These are phyloP conservation scores for Tenualosa thibaudeaui DNA, from an alignment of 2,797 vertebrate species.

Conservation along the genomic window DNA sequence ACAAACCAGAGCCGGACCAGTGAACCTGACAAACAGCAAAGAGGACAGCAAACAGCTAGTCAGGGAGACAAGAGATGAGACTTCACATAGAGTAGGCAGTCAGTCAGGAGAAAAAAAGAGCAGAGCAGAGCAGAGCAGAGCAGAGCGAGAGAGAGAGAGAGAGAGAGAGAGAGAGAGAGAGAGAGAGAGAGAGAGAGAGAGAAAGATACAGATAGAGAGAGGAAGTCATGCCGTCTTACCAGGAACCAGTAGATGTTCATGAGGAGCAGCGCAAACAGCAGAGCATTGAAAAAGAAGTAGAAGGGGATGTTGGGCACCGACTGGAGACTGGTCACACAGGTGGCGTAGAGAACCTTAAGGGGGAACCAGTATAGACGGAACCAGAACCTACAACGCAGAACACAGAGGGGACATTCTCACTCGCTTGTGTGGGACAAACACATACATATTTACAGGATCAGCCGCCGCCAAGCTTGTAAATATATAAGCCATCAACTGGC, in stretches of 20 bases:
- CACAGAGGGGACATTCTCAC: not conserved
- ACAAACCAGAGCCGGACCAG: not conserved
- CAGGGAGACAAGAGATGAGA: not conserved
- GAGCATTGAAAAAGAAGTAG: slow-evolving; percentile 97
- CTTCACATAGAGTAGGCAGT: not conserved
- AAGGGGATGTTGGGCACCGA: slow-evolving; percentile 87
- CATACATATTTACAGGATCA: not conserved
- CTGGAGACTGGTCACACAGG: slow-evolving; percentile 87
- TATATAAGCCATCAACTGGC: not conserved
- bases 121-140: not conserved
- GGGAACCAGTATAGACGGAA: slow-evolving; percentile 99
- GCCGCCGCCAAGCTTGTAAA: not conserved
- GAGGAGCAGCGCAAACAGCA: slow-evolving; percentile 85
- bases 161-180: not conserved
- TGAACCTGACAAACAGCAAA: not conserved
- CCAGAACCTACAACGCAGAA: slow-evolving; percentile 85
- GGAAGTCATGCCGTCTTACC: slow-evolving; percentile 74
- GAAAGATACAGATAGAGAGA: not conserved
- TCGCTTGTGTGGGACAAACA: not conserved
- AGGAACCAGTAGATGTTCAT: slow-evolving; percentile 99
- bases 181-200: not conserved
- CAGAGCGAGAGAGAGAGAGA: not conserved
- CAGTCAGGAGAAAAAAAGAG: not conserved
- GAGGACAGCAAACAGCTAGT: not conserved
- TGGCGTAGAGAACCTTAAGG: slow-evolving; percentile 91